Base-by-base conservation (phyloP, 1,140 invertebrate species). In the Orius insidiosus region DNA sequence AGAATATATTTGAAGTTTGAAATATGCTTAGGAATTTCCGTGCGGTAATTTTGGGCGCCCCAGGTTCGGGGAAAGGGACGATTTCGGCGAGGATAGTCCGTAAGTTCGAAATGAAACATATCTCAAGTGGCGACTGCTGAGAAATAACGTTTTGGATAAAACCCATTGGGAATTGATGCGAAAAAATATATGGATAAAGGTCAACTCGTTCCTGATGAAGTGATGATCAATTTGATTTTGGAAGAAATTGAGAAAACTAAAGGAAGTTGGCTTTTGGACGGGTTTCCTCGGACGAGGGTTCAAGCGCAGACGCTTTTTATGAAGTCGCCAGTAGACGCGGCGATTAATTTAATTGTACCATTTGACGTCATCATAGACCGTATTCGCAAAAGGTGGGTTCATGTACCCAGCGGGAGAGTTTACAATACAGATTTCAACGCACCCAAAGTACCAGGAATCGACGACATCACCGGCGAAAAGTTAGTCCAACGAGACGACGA, bases 391-490 rank as follows among this genome's bases (percentile, higher is more conserved):
- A 70, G 87, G 3, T 7, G 24, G 24, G 24, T 24, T 4, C 16
- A 90, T 66, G 62, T 78, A 45, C 65, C 78, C 7, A 90, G 85
- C 58, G 90, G 90, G 9, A 66, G 92, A 57, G 82, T 90, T 10
- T 96, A 96, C 59, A 89, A 94, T 59, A 75, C 77, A 51, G 83
- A 85, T 39, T 96, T 93, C 60, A 92, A 89, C 59, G 83, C 85
- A 50, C 90, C 92, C 2, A 89, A 89, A 71, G 13, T 15, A 3
- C 47, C 3, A 11, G 78, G 78, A 2, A 80, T 75, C 55, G 92
- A 96, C 68, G 90, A 96, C 64, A 59, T 81, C 1, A 95, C 90
- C 24, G 88, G 88, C 2, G 90, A 95, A 58, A 64, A 69, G 38
- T 64, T 93, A 38, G 68, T 77, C 1, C 86, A 94, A 62, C 65